phyloP scores from a whole-genome alignment of 2,797 vertebrate genomes.

The Microhierax caerulescens region DNA sequence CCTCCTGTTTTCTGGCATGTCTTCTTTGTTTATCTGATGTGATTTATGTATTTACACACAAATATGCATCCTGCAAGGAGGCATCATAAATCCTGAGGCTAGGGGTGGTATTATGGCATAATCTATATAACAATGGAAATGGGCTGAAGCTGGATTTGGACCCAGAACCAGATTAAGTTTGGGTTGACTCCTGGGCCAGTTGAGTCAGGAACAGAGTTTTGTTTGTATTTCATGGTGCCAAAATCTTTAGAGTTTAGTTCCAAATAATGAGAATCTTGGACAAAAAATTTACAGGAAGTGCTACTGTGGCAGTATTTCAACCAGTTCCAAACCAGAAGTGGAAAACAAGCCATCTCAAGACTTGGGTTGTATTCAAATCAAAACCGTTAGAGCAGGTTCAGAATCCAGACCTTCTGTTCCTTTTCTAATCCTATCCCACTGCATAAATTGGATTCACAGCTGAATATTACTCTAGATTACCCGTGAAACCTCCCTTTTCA shows the following conservation, averaged over 20 bases:
- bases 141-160: slow-evolving; percentile 51
- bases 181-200: slow-evolving; percentile 49
- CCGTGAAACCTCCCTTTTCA: slow-evolving; percentile 14
- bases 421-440: slow-evolving; percentile 58
- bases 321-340: slow-evolving; percentile 69
- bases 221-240: slow-evolving; percentile 52
- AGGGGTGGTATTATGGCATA: slow-evolving; percentile 43
- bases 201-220: slow-evolving; percentile 57
- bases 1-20: slow-evolving; percentile 63
- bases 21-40: slow-evolving; percentile 73
- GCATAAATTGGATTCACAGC: slow-evolving; percentile 61
- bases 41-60: slow-evolving; percentile 71
- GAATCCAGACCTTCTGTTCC: slow-evolving; percentile 66
- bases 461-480: slow-evolving; percentile 50
- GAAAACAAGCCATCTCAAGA: slow-evolving; percentile 67
- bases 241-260: slow-evolving; percentile 59
- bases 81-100: slow-evolving; percentile 60
- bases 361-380: slow-evolving; percentile 62
- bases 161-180: slow-evolving; percentile 39
- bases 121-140: slow-evolving; percentile 47
- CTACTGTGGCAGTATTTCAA: slow-evolving; percentile 70
- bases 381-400: slow-evolving; percentile 62
- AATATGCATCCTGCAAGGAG: slow-evolving; percentile 61
- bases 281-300: slow-evolving; percentile 64
- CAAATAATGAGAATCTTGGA: slow-evolving; percentile 68